These are phyloP conservation scores for Penaeus japonicus DNA, from an alignment of 1,140 invertebrate genomes.

Conservation along the genomic window DNA sequence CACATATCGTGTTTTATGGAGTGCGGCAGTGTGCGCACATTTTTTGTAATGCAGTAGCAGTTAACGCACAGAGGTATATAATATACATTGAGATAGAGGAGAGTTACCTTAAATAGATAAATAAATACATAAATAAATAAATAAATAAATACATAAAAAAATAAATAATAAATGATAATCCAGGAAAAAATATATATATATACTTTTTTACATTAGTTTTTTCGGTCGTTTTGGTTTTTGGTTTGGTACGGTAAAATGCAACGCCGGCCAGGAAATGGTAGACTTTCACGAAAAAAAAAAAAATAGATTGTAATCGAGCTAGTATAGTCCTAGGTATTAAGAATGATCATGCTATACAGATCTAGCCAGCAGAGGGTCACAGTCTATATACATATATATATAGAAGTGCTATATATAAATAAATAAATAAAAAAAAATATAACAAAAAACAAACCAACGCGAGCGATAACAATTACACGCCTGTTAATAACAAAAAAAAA, in stretches of 20 bases:
- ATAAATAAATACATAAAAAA: conserved; percentile 17
- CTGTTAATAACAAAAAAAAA: no score
- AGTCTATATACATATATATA: not conserved
- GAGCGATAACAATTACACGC: no score
- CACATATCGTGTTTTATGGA: conserved; percentile 18
- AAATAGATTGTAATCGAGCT: not conserved
- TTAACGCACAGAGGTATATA: not conserved
- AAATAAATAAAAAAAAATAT: no score
- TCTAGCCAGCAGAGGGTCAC: not conserved
- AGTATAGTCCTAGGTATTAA: conserved; percentile 25
- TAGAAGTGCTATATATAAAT: not conserved
- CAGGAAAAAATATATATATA: conserved; percentile 49
- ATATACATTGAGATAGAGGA: not conserved
- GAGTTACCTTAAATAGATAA: not conserved
- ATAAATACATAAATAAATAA: not conserved
- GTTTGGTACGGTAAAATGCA: conserved; percentile 23
- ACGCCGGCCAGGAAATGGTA: not conserved
- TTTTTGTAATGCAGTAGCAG: not conserved
- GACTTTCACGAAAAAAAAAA: not conserved
- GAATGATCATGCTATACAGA: not conserved
- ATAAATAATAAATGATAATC: conserved; percentile 28
- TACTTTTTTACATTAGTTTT: conserved; percentile 39
- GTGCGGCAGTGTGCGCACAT: not conserved
- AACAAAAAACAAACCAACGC: no score
- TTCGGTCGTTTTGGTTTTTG: conserved; percentile 12